phyloP scores from a whole-genome alignment of 1,140 invertebrate genomes.

The Drosophila pectinifera region DNA sequence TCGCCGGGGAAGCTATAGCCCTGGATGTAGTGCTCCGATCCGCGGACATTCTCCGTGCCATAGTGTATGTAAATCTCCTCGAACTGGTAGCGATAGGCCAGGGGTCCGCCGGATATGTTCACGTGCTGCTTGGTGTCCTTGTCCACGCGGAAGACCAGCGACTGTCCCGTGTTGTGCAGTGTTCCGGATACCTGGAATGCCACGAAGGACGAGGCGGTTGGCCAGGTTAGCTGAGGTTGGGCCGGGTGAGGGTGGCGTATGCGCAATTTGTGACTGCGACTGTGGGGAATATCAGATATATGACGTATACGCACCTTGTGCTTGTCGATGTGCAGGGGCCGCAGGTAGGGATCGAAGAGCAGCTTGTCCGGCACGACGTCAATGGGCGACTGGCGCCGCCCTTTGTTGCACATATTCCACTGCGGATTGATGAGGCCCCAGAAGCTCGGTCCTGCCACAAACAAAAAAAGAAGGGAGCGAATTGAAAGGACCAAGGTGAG shows the following conservation, averaged over 20 bases:
- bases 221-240: background rate
- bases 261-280: background rate
- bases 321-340: conserved; percentile 94
- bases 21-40: conserved; percentile 97
- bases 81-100: conserved; percentile 97
- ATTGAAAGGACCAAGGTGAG: conserved; percentile 7
- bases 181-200: conserved; percentile 92
- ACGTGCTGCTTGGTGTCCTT: conserved; percentile 93
- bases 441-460: conserved; percentile 94
- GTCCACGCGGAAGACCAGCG: conserved; percentile 95
- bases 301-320: conserved; percentile 89
- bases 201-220: background rate
- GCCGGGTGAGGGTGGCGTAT: background rate
- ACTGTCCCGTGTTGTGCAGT: conserved; percentile 95
- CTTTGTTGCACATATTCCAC: conserved; percentile 98
- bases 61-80: conserved; percentile 98
- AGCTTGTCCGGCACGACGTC: conserved; percentile 97
- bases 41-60: conserved; percentile 93
- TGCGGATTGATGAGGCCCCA: conserved; percentile 98
- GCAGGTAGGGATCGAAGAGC: conserved; percentile 96
- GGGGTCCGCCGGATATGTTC: conserved; percentile 97
- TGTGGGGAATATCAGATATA: background rate
- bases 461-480: conserved; percentile 60
- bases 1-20: conserved; percentile 97
- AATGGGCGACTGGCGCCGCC: conserved; percentile 96